Conservation (phyloP, 2,797 vertebrate species). For the Aphelocoma californica region DNA sequence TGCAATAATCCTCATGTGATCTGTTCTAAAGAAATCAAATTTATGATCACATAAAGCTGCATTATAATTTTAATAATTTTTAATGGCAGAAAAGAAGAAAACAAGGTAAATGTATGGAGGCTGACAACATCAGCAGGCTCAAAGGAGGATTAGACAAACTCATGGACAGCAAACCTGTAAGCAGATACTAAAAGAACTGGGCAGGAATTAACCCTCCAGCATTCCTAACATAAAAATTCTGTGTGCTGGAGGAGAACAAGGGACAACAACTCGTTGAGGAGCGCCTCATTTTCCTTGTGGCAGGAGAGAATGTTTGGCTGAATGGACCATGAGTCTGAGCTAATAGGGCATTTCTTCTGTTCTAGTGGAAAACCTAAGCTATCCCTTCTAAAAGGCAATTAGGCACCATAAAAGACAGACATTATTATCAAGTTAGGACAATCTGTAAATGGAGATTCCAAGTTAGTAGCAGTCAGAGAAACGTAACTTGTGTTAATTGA, state of each 20-base stretch:
- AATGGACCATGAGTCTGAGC: neutral
- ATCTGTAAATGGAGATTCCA: conserved; percentile 46
- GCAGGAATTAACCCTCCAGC: neutral
- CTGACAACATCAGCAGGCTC: neutral
- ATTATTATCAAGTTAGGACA: conserved; percentile 43
- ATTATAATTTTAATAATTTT: neutral
- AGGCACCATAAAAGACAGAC: conserved; percentile 37
- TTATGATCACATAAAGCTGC: neutral
- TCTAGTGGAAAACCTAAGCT: neutral
- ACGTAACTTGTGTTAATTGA: conserved; percentile 59
- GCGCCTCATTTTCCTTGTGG: neutral
- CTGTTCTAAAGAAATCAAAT: neutral
- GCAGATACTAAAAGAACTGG: neutral
- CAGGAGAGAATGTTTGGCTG: neutral
- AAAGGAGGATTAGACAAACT: neutral
- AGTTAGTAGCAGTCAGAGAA: conserved; percentile 45
- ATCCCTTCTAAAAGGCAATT: conserved; percentile 43
- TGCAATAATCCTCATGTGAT: neutral
- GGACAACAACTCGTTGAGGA: neutral
- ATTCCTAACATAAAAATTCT: neutral
- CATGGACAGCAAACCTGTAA: neutral
- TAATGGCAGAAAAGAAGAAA: neutral
- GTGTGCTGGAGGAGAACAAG: neutral
- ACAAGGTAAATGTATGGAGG: neutral
- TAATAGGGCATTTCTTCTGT: neutral